Conservation (phyloP, 2,113 vertebrate species). For the Zingel zingel region DNA sequence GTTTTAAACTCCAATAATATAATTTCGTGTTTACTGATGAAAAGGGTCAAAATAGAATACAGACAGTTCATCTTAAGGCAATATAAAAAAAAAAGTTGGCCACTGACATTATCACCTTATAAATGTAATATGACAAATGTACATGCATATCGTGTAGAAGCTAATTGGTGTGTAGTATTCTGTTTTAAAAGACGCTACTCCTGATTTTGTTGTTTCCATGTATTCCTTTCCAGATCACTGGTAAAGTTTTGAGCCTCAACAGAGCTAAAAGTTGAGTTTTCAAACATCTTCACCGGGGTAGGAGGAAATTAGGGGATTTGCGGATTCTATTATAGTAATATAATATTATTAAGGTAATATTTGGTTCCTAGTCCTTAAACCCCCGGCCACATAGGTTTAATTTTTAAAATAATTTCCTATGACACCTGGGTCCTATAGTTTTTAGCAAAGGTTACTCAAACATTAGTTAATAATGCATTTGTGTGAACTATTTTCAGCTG, state of each 20-base stretch:
- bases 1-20: not conserved
- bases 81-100: too few relatives aligned
- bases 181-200: not conserved
- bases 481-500: not conserved
- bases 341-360: not conserved
- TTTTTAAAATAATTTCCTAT: not conserved
- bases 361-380: not conserved
- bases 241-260: not conserved
- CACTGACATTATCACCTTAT: not conserved
- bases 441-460: not conserved
- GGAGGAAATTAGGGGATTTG: not conserved
- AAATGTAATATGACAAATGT: not conserved
- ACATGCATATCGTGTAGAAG: not conserved
- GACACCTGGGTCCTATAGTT: not conserved
- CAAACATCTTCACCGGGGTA: not conserved
- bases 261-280: not conserved
- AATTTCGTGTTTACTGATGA: not conserved
- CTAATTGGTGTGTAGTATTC: not conserved
- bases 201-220: not conserved
- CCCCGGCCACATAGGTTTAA: not conserved
- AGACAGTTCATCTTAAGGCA: not conserved
- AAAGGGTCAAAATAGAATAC: not conserved
- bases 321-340: not conserved
- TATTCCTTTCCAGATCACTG: not conserved
- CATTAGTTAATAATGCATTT: not conserved